phyloP scores from a whole-genome alignment of 2,888 invertebrate genomes.

The Merodon equestris region DNA sequence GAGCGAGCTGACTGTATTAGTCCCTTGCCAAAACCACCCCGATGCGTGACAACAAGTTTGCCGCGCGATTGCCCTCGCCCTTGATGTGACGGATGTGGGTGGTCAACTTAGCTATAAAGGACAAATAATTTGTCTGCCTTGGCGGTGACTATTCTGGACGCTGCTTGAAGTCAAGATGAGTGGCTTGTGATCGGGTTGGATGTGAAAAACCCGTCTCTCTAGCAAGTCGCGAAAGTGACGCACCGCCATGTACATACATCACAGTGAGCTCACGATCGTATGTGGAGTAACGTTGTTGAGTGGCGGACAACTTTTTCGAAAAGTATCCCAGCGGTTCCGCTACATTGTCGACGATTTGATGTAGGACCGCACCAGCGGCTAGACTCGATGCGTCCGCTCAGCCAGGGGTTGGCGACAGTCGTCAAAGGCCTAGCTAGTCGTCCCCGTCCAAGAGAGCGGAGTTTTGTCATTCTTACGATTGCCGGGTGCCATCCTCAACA shows the following conservation, averaged over 20 bases:
- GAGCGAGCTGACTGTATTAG: too few relatives aligned
- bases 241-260: too few relatives aligned
- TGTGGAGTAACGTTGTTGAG: too few relatives aligned
- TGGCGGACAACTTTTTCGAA: too few relatives aligned
- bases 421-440: too few relatives aligned
- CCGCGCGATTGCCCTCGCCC: not conserved
- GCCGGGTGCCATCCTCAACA: constrained; percentile 2
- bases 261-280: too few relatives aligned
- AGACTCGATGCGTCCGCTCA: constrained; percentile 29
- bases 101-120: not conserved
- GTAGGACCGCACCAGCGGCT: constrained; percentile 27
- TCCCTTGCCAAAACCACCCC: not conserved
- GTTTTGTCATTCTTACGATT: constrained; percentile 28
- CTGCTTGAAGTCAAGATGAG: not conserved
- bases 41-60: not conserved
- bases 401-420: constrained; percentile 10
- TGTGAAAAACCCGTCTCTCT: constrained; percentile 11
- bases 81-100: not conserved
- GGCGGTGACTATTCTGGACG: too few relatives aligned
- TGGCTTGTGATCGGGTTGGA: too few relatives aligned
- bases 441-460: constrained; percentile 6
- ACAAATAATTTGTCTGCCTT: too few relatives aligned
- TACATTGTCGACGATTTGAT: too few relatives aligned
- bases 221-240: constrained; percentile 14
- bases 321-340: too few relatives aligned